Evolutionary conservation across 1,140 invertebrate genomes (phyloP), one percentile per base, ranked within the genome.

Genomic region (Catajapyx aquilonaris): DNA sequence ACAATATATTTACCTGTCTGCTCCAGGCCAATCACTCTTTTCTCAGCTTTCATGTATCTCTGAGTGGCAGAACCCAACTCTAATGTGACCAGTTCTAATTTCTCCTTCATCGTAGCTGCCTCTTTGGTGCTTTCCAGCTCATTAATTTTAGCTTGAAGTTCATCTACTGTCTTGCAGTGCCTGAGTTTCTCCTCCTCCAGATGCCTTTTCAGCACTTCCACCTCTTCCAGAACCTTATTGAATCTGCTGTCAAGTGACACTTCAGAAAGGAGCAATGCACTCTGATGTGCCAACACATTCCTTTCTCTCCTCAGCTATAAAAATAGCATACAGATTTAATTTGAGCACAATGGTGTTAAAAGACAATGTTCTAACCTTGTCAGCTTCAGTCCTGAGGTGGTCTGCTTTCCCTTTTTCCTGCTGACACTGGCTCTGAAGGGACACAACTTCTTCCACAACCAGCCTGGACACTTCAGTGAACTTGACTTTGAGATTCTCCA

Each of bases 71-170:
- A 61, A 34, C 65, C 57, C 2, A 74, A 54, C 44, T 77, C 73
- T 4, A 68, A 66, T 47, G 76, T 73, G 0, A 70, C 68, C 0
- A 76, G 47, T 50, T 65, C 70, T 11, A 79, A 55, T 41, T 73
- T 73, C 48, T 77, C 73, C 44, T 76, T 71, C 31, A 75, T 62
- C 5, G 76, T 56, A 34, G 76, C 67, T 17, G 72, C 65, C 42
- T 75, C 68, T 0, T 69, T 65, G 38, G 73, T 69, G 25, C 65
- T 65, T 38, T 73, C 68, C 46, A 65, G 64, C 40, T 73, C 69
- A 34, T 72, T 64, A 17, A 76, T 44, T 52, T 74, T 71, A 32
- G 76, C 62, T 60, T 77, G 61, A 2, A 65, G 55, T 23, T 19
- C 21, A n/a, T n/a, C n/a, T n/a, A n/a, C n/a, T n/a, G n/a, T 41